A percentile compares a stretch with the other conserved stretches of the same genome.
These are phyloP conservation scores for Tympanuchus pallidicinctus DNA, from an alignment of 2,113 vertebrate genomes.

Conservation along the genomic window DNA sequence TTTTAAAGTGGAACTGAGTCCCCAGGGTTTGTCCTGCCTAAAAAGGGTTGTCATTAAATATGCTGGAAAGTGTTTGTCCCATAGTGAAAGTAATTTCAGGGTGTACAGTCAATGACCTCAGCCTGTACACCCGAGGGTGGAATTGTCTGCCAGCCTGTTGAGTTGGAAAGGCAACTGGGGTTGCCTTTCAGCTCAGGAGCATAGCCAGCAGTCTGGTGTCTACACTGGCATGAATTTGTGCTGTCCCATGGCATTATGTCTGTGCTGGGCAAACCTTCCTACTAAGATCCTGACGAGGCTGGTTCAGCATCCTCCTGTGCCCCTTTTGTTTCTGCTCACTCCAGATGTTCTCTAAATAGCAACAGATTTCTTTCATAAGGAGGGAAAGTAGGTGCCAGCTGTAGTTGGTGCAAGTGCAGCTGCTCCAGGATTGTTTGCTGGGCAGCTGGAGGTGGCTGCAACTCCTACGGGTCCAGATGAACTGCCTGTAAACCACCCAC, in stretches of 20 bases:
- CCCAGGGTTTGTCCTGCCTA: background rate
- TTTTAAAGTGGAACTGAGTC: background rate
- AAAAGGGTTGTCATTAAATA: background rate
- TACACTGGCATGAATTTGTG: rapidly evolving
- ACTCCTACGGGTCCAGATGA: background rate
- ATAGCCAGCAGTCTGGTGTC: background rate
- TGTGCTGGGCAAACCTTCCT: background rate
- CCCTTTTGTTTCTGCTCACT: background rate
- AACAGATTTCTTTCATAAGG: background rate
- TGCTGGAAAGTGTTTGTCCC: constrained; percentile 1
- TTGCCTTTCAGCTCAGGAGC: background rate
- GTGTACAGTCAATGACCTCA: constrained; percentile 1
- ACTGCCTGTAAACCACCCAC: background rate
- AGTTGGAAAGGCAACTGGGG: background rate
- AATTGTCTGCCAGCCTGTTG: background rate
- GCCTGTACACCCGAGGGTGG: background rate
- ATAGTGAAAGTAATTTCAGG: constrained; percentile 14
- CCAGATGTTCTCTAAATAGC: background rate
- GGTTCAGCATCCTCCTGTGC: background rate
- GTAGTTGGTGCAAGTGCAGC: background rate
- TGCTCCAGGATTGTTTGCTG: background rate
- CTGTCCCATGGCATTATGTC: background rate
- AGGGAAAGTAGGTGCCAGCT: background rate
- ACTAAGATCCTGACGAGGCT: background rate
- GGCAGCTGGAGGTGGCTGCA: background rate